Base-by-base conservation (phyloP, 2,797 vertebrate genomes). In the Scarus forsteni region DNA sequence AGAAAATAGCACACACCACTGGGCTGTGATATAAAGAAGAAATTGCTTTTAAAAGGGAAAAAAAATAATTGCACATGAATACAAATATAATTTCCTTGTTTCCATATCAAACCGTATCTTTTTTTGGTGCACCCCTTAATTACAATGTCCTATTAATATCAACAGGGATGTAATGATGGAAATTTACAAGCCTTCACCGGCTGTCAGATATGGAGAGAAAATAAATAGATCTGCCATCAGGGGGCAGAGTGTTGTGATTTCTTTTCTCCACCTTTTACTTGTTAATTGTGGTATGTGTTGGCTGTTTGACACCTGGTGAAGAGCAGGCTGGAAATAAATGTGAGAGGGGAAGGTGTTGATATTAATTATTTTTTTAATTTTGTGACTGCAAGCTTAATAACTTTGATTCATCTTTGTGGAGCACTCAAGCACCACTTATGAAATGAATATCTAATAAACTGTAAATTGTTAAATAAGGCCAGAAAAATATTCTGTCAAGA, bases 71-170 rank as follows among this genome's bases (percentile, higher is more conserved):
- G 70, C 68, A 86, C 67, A 67, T 66, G 76, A 87, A 91, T 89
- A 81, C 86, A 91, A 90, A 92, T 89, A 72, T 83, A 69, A 82
- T 80, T 73, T 82, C 48, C 70, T 83, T 81, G 79, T 89, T 88
- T 88, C 76, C 86, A 90, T 91, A 85, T 91, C 79, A 88, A 89
- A 90, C 84, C 79, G 71, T 59, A 70, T 70, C 60, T 59, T 80
- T 66, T 50, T 80, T 66, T 50, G 87, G 85, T 89, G 90, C 75
- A 84, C 66, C 60, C 74, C 60, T 78, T 88, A 89, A 92, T 90
- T 83, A 82, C 19, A 35, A 48, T 86, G 66, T 88, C 83, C 84
- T 80, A 84, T 89, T 86, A 89, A 90, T 87, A 90, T 88, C 78
- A 79, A 85, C 82, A 79, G 77, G 63, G 71, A 75, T 58, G 64